These are phyloP conservation scores for Boloria euphrosyne DNA, from an alignment of 2,888 invertebrate genomes.

Conservation along the genomic window DNA sequence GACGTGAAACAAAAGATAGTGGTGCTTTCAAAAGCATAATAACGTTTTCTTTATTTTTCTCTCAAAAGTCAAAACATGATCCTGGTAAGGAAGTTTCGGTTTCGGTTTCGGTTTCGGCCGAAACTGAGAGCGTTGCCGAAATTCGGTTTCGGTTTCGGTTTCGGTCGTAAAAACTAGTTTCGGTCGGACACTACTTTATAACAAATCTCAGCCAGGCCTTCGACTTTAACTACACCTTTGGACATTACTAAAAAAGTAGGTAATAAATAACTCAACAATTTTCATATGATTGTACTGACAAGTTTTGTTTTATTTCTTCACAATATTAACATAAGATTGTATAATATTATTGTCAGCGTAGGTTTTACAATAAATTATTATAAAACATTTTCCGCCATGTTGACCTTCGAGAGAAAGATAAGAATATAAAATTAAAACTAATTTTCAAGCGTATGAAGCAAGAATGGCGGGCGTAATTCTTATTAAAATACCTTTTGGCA, in stretches of 20 bases:
- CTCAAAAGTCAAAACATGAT: too few species aligned
- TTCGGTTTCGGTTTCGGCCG: too few species aligned
- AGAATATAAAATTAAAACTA: conserved; percentile 37
- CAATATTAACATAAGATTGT: background rate
- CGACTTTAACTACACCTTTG: conserved; percentile 1
- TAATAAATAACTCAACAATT: background rate
- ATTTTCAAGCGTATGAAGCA: conserved; percentile 24
- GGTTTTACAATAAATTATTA: background rate
- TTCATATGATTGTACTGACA: too few species aligned
- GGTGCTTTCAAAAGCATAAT: too few species aligned
- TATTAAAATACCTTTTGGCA: conserved; percentile 8
- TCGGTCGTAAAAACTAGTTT: too few species aligned
- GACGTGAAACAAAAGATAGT: too few species aligned
- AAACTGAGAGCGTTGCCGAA: too few species aligned
- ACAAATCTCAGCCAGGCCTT: too few species aligned
- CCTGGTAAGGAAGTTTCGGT: too few species aligned
- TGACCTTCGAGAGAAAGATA: conserved; percentile 51
- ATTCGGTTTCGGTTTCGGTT: too few species aligned
- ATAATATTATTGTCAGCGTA: conserved; percentile 1
- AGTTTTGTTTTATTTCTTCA: background rate
- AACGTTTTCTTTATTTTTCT: too few species aligned
- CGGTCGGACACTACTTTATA: too few species aligned
- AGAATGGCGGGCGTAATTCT: conserved; percentile 17
- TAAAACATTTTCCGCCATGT: conserved; percentile 44
- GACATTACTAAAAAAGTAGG: conserved; percentile 1